Conservation (phyloP, 2,888 invertebrate species). For the Drosophila picticornis region DNA sequence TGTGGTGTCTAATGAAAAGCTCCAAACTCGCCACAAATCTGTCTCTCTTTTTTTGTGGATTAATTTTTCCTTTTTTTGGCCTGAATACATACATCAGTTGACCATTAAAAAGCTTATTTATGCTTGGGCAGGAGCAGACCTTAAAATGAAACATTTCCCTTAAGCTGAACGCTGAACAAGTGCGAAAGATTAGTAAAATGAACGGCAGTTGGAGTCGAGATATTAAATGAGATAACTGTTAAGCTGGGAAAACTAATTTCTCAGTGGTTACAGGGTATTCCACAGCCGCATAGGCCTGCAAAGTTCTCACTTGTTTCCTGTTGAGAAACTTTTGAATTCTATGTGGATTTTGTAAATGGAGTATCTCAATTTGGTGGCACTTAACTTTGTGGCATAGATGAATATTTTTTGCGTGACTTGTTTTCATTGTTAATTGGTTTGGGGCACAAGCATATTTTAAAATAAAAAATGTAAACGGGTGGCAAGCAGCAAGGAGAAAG, state of each 20-base stretch:
- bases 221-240: neutral
- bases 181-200: neutral
- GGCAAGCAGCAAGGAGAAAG: neutral
- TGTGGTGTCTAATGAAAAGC: slow-evolving; percentile 23
- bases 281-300: neutral
- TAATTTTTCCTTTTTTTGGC: neutral
- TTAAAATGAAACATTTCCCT: neutral
- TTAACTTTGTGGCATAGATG: neutral
- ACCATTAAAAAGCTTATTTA: slow-evolving; percentile 53
- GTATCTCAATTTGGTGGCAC: slow-evolving; percentile 11
- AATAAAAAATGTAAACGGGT: neutral
- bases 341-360: neutral
- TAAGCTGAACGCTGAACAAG: neutral
- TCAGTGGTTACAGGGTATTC: neutral
- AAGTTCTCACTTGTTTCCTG: neutral
- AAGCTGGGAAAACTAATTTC: neutral
- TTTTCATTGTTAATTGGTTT: slow-evolving; percentile 68
- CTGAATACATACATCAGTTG: slow-evolving; percentile 31
- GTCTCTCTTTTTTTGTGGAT: neutral
- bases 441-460: neutral
- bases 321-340: neutral
- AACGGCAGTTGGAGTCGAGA: neutral
- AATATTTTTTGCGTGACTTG: slow-evolving; percentile 6
- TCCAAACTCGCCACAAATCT: slow-evolving; percentile 47
- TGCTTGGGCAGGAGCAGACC: neutral